These are phyloP conservation scores for Lagorchestes hirsutus DNA, from an alignment of 2,797 vertebrate species.

Conservation along the genomic window DNA sequence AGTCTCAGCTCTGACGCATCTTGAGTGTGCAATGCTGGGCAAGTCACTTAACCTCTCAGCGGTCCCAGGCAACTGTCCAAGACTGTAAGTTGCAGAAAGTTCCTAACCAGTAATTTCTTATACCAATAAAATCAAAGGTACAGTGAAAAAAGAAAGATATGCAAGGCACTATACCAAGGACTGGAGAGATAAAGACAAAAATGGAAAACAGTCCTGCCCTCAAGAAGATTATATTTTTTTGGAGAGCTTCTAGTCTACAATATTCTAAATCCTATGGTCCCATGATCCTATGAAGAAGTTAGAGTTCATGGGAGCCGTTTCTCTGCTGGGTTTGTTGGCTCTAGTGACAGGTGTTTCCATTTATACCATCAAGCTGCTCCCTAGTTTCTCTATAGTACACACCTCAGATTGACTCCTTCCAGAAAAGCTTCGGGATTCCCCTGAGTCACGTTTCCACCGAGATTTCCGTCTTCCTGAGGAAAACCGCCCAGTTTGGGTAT, in stretches of 20 bases:
- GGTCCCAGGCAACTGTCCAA: neutral
- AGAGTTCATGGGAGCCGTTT: neutral
- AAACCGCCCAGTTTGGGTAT: slow-evolving; percentile 62
- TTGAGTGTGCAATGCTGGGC: neutral
- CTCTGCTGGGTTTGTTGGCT: neutral
- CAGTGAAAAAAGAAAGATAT: neutral
- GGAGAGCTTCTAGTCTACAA: neutral
- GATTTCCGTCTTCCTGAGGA: slow-evolving; percentile 80
- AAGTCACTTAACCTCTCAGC: neutral
- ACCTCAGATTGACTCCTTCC: slow-evolving; percentile 93
- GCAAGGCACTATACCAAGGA: neutral
- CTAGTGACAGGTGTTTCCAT: neutral
- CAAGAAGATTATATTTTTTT: neutral
- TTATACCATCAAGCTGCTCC: neutral
- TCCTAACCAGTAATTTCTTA: neutral
- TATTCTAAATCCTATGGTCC: neutral
- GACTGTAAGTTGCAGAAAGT: neutral
- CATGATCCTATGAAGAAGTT: neutral
- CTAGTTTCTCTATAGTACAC: slow-evolving; percentile 66
- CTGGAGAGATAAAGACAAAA: neutral
- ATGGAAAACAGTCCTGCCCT: neutral
- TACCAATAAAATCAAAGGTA: neutral
- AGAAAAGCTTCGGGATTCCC: slow-evolving; percentile 84
- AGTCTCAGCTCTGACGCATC: neutral
- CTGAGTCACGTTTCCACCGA: slow-evolving; percentile 77